phyloP scores from a whole-genome alignment of 2,797 vertebrate species.

The Lepidocolaptes lacrymiger region DNA sequence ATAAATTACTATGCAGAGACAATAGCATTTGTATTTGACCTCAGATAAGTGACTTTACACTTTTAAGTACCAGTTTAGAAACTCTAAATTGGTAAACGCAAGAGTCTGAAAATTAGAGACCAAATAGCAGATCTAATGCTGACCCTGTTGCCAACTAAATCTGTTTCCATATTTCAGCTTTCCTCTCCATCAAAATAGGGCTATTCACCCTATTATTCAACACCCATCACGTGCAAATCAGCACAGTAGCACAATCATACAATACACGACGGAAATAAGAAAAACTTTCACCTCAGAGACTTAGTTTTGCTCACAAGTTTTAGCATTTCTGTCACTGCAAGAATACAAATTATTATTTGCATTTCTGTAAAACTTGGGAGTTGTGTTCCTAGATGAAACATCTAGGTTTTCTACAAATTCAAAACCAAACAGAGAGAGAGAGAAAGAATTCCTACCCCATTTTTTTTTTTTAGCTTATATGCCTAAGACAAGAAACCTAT shows the following conservation, averaged over 20 bases:
- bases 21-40: slow-evolving; percentile 42
- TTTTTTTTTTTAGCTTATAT: background rate
- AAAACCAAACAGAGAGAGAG: background rate
- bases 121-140: background rate
- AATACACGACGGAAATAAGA: background rate
- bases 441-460: background rate
- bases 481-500: background rate
- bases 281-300: background rate
- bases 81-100: background rate
- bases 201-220: background rate
- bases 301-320: background rate
- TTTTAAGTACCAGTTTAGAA: slow-evolving; percentile 12
- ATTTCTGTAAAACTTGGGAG: background rate
- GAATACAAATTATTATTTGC: background rate
- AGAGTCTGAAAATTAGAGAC: background rate
- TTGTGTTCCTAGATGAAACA: background rate
- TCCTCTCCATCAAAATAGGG: background rate
- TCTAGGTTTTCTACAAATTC: background rate
- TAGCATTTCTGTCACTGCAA: background rate
- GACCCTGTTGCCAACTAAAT: background rate
- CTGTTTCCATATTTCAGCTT: background rate
- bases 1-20: slow-evolving; percentile 15
- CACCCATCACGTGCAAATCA: background rate
- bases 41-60: slow-evolving; percentile 3
- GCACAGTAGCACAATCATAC: background rate